Evolutionary conservation across 2,888 invertebrate genomes (phyloP).

Genomic region (Pristionchus arcanus): DNA sequence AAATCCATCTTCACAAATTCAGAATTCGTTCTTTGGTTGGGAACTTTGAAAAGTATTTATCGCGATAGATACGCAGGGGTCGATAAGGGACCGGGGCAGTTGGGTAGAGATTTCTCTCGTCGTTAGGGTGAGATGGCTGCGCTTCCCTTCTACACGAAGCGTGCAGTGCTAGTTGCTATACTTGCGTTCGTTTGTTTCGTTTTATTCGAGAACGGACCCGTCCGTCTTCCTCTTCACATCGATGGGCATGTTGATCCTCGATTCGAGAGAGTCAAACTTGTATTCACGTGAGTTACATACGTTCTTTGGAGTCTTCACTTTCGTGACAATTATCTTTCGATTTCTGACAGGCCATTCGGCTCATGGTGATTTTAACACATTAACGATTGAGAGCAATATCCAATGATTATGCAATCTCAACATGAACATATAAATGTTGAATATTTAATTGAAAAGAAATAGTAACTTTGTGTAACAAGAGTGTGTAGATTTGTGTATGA

Average conservation of each 20-base stretch:
- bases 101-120: not conserved
- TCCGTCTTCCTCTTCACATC: conserved; percentile 57
- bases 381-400: not conserved
- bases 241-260: conserved; percentile 59
- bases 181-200: conserved; percentile 16
- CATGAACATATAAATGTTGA: no score
- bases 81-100: conserved; percentile 33
- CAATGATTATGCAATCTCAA: no score
- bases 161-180: not conserved
- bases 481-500: not conserved
- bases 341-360: conserved; percentile 17
- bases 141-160: conserved; percentile 34
- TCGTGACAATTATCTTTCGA: conserved; percentile 16
- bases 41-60: not conserved
- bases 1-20: not conserved
- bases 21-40: conserved; percentile 4
- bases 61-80: conserved; percentile 29
- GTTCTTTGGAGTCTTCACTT: not conserved
- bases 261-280: conserved; percentile 61
- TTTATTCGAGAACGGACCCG: conserved; percentile 43
- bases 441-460: not conserved
- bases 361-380: not conserved
- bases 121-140: conserved; percentile 32
- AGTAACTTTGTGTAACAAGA: conserved; percentile 22
- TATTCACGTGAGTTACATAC: conserved; percentile 61